A percentile compares a stretch with the other conserved stretches of the same genome.
Conservation (phyloP, 1,140 invertebrate species). For the Lepidurus couesii region DNA sequence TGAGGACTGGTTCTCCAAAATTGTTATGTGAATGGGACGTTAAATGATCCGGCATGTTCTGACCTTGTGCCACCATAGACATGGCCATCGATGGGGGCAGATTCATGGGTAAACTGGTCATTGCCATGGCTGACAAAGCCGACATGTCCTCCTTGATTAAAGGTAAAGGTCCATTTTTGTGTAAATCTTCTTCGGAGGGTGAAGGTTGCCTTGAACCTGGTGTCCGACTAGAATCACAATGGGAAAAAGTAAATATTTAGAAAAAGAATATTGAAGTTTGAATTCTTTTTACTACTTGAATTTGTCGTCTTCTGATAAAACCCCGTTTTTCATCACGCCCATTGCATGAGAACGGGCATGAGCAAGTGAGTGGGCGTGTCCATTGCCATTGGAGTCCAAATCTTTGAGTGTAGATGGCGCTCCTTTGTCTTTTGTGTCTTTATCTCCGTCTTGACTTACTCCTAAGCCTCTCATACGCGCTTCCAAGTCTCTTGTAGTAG, state of each 20-base stretch:
- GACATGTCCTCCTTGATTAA: background rate
- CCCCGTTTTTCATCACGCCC: conserved; percentile 73
- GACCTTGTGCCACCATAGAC: conserved; percentile 32
- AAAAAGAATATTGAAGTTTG: background rate
- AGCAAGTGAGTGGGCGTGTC: background rate
- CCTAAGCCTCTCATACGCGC: conserved; percentile 64
- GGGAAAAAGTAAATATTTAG: conserved; percentile 35
- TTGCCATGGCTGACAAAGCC: conserved; percentile 12
- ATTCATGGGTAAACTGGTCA: conserved; percentile 20
- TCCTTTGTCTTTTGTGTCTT: conserved; percentile 58
- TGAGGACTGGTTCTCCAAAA: background rate
- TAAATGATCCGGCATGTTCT: background rate
- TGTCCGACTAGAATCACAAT: conserved; percentile 59
- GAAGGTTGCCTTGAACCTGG: conserved; percentile 85
- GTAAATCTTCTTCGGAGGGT: conserved; percentile 73
- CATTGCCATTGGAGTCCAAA: conserved; percentile 43
- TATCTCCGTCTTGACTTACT: conserved; percentile 48
- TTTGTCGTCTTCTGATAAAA: conserved; percentile 80
- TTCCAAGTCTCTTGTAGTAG: conserved; percentile 67
- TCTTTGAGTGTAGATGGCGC: conserved; percentile 58
- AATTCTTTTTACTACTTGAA: conserved; percentile 69
- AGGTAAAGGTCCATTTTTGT: conserved; percentile 46
- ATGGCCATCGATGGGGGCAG: conserved; percentile 28
- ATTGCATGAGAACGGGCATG: conserved; percentile 54
- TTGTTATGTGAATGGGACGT: conserved; percentile 5